These are phyloP conservation scores for Macrotus californicus DNA, from an alignment of 2,113 vertebrate genomes.

Conservation along the genomic window DNA sequence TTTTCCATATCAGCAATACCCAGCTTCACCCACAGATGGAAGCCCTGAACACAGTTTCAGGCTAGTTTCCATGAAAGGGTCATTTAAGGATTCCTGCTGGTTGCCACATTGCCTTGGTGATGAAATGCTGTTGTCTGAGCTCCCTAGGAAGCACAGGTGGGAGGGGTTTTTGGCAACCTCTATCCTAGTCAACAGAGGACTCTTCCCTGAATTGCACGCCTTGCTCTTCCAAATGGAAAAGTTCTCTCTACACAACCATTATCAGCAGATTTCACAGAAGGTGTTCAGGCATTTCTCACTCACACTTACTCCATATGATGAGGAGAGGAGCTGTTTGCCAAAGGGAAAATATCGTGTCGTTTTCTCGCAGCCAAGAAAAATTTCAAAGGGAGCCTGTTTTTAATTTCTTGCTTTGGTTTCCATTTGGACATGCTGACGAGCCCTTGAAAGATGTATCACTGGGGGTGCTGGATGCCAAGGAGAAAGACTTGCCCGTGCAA, in stretches of 20 bases:
- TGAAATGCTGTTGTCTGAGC: background rate
- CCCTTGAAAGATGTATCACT: background rate
- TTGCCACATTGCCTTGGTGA: background rate
- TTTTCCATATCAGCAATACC: background rate
- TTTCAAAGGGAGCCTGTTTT: background rate
- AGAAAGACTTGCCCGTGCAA: background rate
- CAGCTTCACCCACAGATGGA: conserved; percentile 18
- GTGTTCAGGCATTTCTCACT: background rate
- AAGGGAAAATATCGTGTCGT: conserved; percentile 3
- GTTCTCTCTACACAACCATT: background rate
- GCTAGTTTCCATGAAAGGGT: background rate
- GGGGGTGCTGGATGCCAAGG: background rate
- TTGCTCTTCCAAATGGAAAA: background rate
- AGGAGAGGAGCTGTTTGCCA: background rate
- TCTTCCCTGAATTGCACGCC: background rate
- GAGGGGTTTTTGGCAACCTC: background rate
- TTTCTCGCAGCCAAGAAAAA: conserved; percentile 47
- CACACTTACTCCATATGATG: background rate
- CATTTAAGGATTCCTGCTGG: conserved; percentile 19
- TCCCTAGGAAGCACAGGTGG: conserved; percentile 3
- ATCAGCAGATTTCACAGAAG: conserved; percentile 5
- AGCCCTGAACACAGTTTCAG: background rate
- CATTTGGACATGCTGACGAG: background rate
- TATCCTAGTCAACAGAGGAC: background rate
- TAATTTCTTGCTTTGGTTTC: conserved; percentile 49